Percentiles rank a stretch among this genome's conserved stretches.
Evolutionary conservation across 2,797 vertebrate genomes (phyloP).

Genomic region (Eleutherodactylus coqui): DNA sequence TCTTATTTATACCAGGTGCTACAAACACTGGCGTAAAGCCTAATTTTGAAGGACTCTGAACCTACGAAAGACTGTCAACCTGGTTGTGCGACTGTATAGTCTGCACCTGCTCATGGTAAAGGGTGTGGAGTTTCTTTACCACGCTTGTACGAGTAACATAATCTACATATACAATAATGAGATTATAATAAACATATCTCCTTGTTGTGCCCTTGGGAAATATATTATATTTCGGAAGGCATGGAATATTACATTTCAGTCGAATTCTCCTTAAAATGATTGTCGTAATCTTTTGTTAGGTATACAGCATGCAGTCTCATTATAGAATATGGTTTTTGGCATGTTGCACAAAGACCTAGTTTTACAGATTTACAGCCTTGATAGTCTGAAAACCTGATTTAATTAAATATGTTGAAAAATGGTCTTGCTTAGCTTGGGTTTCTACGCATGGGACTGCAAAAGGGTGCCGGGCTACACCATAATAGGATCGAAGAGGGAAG

Average conservation of each 20-base stretch:
- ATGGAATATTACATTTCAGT: constrained; percentile 22
- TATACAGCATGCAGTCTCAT: constrained; percentile 23
- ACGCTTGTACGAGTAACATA: background rate
- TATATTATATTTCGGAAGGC: constrained; percentile 14
- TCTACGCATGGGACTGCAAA: background rate
- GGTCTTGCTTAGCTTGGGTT: constrained; percentile 8
- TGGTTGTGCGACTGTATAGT: background rate
- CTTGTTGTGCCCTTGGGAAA: background rate
- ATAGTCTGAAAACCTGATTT: constrained; percentile 33
- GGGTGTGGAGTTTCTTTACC: constrained; percentile 6
- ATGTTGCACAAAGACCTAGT: background rate
- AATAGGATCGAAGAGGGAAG: background rate
- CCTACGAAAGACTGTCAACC: background rate
- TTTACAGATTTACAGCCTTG: constrained; percentile 22
- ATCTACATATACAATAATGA: constrained; percentile 13
- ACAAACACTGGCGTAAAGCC: background rate
- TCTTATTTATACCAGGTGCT: constrained; percentile 26
- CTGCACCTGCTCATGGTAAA: constrained; percentile 10
- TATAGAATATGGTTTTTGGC: constrained; percentile 17
- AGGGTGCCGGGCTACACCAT: background rate
- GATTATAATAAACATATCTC: constrained; percentile 21
- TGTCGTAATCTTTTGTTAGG: constrained; percentile 33
- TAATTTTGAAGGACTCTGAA: background rate
- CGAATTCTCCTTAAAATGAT: background rate
- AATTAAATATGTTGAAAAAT: constrained; percentile 26